Evolutionary conservation across 2,797 vertebrate genomes (phyloP), one percentile per base, ranked within the genome.

Genomic region (Pampus argenteus): DNA sequence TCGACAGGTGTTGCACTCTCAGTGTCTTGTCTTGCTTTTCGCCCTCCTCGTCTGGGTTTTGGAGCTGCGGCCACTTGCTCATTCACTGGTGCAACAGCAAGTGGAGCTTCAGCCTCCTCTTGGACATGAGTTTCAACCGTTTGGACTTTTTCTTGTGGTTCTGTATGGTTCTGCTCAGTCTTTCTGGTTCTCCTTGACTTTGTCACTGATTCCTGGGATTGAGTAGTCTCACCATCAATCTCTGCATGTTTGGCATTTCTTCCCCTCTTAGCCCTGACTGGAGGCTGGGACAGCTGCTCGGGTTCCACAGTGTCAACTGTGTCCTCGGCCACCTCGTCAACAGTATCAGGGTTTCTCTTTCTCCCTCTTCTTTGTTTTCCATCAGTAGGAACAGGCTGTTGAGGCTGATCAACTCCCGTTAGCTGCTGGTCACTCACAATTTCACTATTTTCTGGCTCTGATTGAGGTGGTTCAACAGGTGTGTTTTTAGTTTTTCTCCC

Each of bases 351-450:
- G 56, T 81, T 86, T 0, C 10, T 2, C 60, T 79, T 88, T 55
- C 84, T 91, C 5, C 87, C 89, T 77, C 88, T 82, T 58, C 20
- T 87, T 26, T 78, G 45, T 81, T 80, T 91, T 31, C 6, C 81
- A 50, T 9, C 15, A 18, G 66, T 3, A 3, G 65, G 18, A 51
- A n/a, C 1, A 1, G 68, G n/a, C 17, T 73, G 60, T 15, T 80
- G 55, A 23, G 63, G 44, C 10, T 69, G 36, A 55, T 62, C 20
- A 1, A 69, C 60, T 25, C 13, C 18, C 2, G 25, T 9, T 10
- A 47, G 23, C 20, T 17, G 34, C 52, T 84, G 58, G 0, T 71
- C 68, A 42, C 2, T 65, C 48, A 59, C 25, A 0, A 0, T 48
- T 49, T 68, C 42, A 20, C 2, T 45, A 7, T 36, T 45, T 51